Evolutionary conservation across 2,797 vertebrate genomes (phyloP), one percentile per base, ranked within the genome.

Genomic region (Gastrophryne carolinensis): DNA sequence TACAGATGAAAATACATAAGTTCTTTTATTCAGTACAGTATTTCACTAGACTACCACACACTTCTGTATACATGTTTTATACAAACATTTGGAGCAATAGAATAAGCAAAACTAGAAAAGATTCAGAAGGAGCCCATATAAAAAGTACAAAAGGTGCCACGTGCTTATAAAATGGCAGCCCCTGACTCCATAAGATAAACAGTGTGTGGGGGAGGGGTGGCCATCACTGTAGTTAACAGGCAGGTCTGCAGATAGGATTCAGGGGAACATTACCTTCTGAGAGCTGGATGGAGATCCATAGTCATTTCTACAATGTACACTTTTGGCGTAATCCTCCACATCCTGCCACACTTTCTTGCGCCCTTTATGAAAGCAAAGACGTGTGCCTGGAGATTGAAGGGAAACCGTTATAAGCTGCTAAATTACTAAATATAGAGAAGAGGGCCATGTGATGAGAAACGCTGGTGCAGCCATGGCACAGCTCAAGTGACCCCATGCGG

Each of bases 351-450:
- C 93, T 67, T 95, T 92, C 81, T 91, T 95, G 78, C 76, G 88
- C 72, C 96, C 95, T 86, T 95, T 94, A 82, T 98, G 96, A 89
- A 99, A 98, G 80, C 96, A 96, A 57, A 99, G 86, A 78, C 95
- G 94, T 73, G 98, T 96, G 86, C 96, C 97, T 99, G 72, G 68
- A 27, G 24, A 13, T 39, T 41, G 3, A 63, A 27, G 29, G 15
- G 5, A 61, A 13, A n/a, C n/a, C n/a, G n/a, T n/a, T n/a, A n/a
- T n/a, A n/a, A 3, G 5, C 2, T 67, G 0, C 17, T 0, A 5
- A 2, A 60, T 19, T 1, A 12, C 21, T 52, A 50, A 27, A 68
- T 61, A 41, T 49, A 66, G 26, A 49, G 15, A 9, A 24, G 11
- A 17, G 34, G 11, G 19, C n/a, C 21, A 34, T 24, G 27, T 19